Percentiles rank a stretch among this genome's conserved stretches.
These are phyloP conservation scores for Drepana arcuata DNA, from an alignment of 1,140 invertebrate species.

Conservation along the genomic window DNA sequence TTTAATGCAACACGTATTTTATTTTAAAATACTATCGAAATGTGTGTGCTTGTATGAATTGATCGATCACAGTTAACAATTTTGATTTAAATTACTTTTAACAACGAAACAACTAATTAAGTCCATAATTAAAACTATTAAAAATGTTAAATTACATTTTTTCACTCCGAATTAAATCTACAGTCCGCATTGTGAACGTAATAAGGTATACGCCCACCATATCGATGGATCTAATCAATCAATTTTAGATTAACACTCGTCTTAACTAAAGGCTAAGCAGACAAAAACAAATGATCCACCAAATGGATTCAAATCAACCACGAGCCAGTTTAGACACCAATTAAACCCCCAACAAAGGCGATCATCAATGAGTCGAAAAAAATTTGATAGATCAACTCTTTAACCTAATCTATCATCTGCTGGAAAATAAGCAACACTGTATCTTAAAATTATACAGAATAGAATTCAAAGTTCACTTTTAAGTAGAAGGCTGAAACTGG, in stretches of 20 bases:
- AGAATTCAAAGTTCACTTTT: conserved; percentile 18
- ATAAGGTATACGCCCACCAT: conserved; percentile 22
- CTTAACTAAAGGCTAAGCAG: conserved; percentile 30
- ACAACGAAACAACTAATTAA: no score
- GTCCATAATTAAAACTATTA: conserved; percentile 3
- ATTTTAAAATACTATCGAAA: no score
- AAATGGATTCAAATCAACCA: conserved; percentile 67
- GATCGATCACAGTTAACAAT: no score
- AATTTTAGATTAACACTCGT: conserved; percentile 60
- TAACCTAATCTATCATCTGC: conserved; percentile 56
- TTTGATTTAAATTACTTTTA: no score
- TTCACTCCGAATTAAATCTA: conserved; percentile 13
- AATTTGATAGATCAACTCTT: conserved; percentile 69
- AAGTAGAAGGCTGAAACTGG: conserved; percentile 21
- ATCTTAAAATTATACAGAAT: conserved; percentile 9
- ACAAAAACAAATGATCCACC: conserved; percentile 57
- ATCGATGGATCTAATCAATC: conserved; percentile 59
- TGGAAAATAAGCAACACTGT: conserved; percentile 10
- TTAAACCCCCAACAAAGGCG: conserved; percentile 66
- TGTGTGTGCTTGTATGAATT: no score
- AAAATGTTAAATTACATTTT: conserved; percentile 16
- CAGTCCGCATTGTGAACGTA: conserved; percentile 15
- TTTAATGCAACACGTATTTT: no score
- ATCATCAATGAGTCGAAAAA: conserved; percentile 64
- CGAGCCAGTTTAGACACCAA: conserved; percentile 62